Conservation (phyloP, 92 coral and sea anemone genomes). For the Paramuricea clavata region DNA sequence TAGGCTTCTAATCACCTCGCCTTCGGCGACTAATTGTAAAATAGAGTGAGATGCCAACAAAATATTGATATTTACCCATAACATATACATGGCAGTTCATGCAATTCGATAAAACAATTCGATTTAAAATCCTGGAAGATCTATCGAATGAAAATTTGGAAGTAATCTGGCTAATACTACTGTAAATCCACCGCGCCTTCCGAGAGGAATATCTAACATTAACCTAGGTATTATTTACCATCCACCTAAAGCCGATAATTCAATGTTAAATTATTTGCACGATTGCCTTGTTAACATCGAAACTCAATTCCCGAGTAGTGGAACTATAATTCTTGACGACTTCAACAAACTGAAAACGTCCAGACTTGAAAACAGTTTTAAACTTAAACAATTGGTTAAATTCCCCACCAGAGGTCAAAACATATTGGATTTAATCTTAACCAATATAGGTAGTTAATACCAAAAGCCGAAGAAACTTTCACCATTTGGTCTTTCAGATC, state of each 20-base stretch:
- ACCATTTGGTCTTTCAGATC: not conserved
- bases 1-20: no score
- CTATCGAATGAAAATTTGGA: not conserved
- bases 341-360: not conserved
- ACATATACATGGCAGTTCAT: no score
- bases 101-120: no score
- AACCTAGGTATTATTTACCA: not conserved
- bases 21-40: no score
- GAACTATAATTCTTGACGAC: not conserved
- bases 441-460: not conserved
- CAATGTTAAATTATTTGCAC: not conserved
- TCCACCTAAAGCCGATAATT: not conserved
- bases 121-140: no score
- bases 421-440: not conserved
- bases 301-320: not conserved
- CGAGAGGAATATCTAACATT: not conserved
- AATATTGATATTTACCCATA: no score
- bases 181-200: not conserved
- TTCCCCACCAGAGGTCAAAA: not conserved
- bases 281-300: not conserved
- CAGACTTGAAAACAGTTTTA: not conserved
- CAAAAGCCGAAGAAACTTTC: not conserved
- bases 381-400: not conserved
- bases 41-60: no score
- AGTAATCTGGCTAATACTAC: not conserved